Percentiles rank a stretch among this genome's conserved stretches.
phyloP scores from a whole-genome alignment of 2,113 vertebrate genomes.

The Arenaria interpres region DNA sequence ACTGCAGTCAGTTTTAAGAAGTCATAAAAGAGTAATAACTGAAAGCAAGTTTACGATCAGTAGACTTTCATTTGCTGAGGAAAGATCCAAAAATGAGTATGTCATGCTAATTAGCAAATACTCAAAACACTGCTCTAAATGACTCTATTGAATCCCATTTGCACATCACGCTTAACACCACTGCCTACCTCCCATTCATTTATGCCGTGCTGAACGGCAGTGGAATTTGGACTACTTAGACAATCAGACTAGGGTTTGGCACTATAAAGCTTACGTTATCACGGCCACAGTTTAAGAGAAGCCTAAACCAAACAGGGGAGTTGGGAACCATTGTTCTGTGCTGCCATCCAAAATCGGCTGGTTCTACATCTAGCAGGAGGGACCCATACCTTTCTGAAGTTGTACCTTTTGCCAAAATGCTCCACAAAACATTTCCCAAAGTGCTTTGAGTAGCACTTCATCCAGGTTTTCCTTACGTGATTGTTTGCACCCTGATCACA shows the following conservation, averaged over 20 bases:
- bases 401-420: not conserved
- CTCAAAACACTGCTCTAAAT: not conserved
- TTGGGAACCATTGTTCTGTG: not conserved
- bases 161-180: not conserved
- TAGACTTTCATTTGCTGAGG: not conserved
- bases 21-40: not conserved
- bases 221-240: slow-evolving; percentile 32
- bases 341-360: not conserved
- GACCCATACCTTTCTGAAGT: not conserved
- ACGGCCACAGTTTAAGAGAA: not conserved
- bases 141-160: not conserved
- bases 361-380: not conserved
- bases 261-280: not conserved
- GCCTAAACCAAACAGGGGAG: not conserved
- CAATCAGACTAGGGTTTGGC: not conserved
- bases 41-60: not conserved
- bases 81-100: not conserved
- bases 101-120: not conserved
- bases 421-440: not conserved
- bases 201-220: not conserved
- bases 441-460: not conserved
- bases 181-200: not conserved
- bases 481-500: not conserved
- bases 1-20: not conserved
- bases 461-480: not conserved